Base-by-base conservation (phyloP, 2,888 invertebrate species). In the Osmoderma eremita region DNA sequence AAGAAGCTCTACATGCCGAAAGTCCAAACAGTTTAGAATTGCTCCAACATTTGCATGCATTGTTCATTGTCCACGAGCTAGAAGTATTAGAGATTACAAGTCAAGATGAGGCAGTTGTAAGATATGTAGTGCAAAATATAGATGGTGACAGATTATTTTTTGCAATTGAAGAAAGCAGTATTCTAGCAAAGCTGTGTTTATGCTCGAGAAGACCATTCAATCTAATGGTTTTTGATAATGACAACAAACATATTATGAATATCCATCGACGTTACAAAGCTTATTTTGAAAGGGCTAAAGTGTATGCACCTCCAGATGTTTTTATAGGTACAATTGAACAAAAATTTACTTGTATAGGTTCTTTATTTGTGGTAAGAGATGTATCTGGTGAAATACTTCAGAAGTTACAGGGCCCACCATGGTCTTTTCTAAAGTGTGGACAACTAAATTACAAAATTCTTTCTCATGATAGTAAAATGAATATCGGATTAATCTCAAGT, bases 121-220 rank as follows among this genome's bases (percentile, higher is more conserved):
- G 45, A 61, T 45, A 61, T 20, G 45, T 61, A 36, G 48, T 61
- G 12, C 58, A 61, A 24, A 61, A 61, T 61, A 4, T 22, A 12
- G 58, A 61, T 30, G 58, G 58, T 3, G 58, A 61, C 15, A 61
- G 45, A 36, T 30, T 61, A 30, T 45, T 61, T 17, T 61, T 61
- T 17, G 58, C 22, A 13, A 30, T 61, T 17, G 58, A 61, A 30
- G 45, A 61, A 61, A 61, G 58, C 18, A 45, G 45, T 10, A 61
- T 61, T 45, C 10, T 61, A 15, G 42, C 58, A 5, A 61, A 45
- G 36, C 30, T 61, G n/a, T 61, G 58, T 22, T 45, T 61, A 17
- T 61, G 58, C 24, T 61, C 58, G 4, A 45, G 58, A 18, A 42
- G 58, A 45, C 36, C 58, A 30, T 61, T 61, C 5, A 45, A 42